Conservation (phyloP, 2,888 invertebrate species). For the Cheilosia soror region DNA sequence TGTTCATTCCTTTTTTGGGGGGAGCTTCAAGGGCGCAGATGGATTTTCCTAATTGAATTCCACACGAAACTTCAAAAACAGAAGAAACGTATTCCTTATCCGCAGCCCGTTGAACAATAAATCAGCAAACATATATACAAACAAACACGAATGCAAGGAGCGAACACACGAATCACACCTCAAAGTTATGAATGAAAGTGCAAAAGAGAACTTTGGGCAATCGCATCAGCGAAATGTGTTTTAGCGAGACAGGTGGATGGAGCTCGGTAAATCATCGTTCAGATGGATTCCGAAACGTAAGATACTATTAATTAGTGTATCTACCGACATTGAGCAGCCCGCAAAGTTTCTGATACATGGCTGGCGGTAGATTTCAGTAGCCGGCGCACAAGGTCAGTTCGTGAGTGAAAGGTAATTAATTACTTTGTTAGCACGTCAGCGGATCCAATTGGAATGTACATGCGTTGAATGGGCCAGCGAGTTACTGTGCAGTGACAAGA, state of each 20-base stretch:
- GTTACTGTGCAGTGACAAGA: no score
- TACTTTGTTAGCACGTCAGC: not conserved
- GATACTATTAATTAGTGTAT: not conserved
- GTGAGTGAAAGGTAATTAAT: conserved; percentile 25
- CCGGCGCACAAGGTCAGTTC: conserved; percentile 24
- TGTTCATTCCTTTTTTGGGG: no score
- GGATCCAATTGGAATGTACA: not conserved
- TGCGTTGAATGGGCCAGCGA: not conserved
- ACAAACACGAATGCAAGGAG: not conserved
- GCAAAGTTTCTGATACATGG: not conserved
- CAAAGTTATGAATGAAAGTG: conserved; percentile 33
- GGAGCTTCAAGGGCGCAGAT: not conserved
- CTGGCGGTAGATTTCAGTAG: conserved; percentile 7
- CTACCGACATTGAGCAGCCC: not conserved
- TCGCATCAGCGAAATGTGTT: no score
- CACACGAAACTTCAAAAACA: conserved; percentile 12
- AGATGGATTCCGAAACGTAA: not conserved
- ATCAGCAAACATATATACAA: not conserved
- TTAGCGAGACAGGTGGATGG: not conserved
- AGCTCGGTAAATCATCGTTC: not conserved
- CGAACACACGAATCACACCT: conserved; percentile 10
- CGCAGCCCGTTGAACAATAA: conserved; percentile 7
- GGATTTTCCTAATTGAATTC: conserved; percentile 20
- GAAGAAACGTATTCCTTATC: conserved; percentile 9
- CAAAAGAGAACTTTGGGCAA: not conserved